A percentile compares a stretch with the other conserved stretches of the same genome.
These are phyloP conservation scores for Antheraea mylitta DNA, from an alignment of 1,140 invertebrate species.

Conservation along the genomic window DNA sequence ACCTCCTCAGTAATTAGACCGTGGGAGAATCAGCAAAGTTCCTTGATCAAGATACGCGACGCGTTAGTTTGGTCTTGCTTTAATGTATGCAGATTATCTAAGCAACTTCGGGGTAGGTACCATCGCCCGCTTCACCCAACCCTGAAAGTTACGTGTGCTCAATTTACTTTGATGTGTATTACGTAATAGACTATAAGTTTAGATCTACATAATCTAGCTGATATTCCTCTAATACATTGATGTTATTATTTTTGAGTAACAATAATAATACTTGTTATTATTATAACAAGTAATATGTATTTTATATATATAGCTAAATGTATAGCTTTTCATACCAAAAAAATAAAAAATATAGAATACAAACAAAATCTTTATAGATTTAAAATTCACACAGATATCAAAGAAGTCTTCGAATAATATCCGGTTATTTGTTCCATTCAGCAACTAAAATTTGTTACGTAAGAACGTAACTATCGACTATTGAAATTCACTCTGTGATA, in stretches of 20 bases:
- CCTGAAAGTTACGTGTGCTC: slow-evolving; percentile 33
- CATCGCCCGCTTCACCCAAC: slow-evolving; percentile 34
- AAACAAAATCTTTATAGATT: too few species aligned
- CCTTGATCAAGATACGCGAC: slow-evolving; percentile 66
- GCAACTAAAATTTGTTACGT: slow-evolving; percentile 4
- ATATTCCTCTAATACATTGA: too few species aligned
- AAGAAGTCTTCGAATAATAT: slow-evolving; percentile 5
- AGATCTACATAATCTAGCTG: neutral
- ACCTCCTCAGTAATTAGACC: slow-evolving; percentile 57
- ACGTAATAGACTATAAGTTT: neutral
- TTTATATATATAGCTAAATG: too few species aligned
- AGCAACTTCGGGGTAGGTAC: slow-evolving; percentile 50
- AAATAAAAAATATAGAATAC: too few species aligned
- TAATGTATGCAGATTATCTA: slow-evolving; percentile 77
- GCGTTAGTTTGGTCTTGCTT: slow-evolving; percentile 73
- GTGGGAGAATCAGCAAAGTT: slow-evolving; percentile 56
- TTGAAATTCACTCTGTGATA: slow-evolving; percentile 12
- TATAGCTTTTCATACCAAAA: too few species aligned
- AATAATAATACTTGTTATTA: too few species aligned
- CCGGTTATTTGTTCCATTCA: neutral
- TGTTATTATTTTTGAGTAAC: too few species aligned
- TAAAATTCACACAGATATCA: too few species aligned
- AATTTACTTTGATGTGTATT: slow-evolving; percentile 26
- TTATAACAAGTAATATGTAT: too few species aligned
- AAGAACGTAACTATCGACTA: slow-evolving; percentile 10